Evolutionary conservation across 2,797 vertebrate genomes (phyloP), one percentile per base, ranked within the genome.

Genomic region (Tragopan temminckii): DNA sequence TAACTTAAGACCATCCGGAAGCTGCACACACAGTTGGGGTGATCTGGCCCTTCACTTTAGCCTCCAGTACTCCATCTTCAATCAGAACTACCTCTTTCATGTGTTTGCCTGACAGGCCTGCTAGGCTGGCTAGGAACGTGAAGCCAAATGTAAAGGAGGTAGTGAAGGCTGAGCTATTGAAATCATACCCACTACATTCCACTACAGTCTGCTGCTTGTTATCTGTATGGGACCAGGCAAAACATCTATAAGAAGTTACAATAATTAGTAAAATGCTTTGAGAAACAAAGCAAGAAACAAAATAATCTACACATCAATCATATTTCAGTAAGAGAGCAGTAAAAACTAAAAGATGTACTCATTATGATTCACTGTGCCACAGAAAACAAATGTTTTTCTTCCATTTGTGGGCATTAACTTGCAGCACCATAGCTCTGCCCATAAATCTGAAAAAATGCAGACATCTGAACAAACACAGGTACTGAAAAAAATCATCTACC

Each of bases 401-500:
- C 61, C 29, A 42, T 77, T 95, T 84, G 38, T 21, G 29, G 38
- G 23, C 42, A 57, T 78, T 94, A 94, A 69, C 68, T 9, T 68
- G 74, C 3, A 2, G 46, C 36, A 57, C 31, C 27, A 40, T 23
- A 80, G 40, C 38, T 85, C 45, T 81, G 48, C 17, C 48, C 53
- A 43, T 77, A 90, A 75, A 90, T 92, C 59, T 93, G 33, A 45
- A 79, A 55, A 94, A 81, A 70, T 38, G 36, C 50, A 92, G 80
- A 61, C 68, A 87, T 36, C 40, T 84, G 80, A 93, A 93, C 52
- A 94, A 90, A 88, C 61, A 55, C 75, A 43, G 29, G 48, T 61
- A 81, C 42, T 76, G 43, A 61, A 85, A 88, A 46, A 77, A 70
- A 11, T 31, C 11, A 87, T 17, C 20, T 74, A 89, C 81, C 83